Base-by-base conservation (phyloP, 2,113 vertebrate species). In the Campylomormyrus numenius region DNA sequence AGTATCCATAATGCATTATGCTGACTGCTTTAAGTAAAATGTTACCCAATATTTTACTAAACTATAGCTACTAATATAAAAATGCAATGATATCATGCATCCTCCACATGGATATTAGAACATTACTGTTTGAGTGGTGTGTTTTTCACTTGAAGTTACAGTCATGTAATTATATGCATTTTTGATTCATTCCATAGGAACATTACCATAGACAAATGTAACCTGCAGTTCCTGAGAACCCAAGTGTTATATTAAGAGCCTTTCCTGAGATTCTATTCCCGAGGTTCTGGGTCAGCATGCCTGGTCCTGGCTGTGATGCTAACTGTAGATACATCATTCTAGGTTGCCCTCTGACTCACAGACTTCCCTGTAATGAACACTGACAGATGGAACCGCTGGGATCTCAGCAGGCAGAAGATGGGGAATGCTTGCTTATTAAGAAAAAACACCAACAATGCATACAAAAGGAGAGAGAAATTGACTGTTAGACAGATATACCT, bases 381-480 rank as follows among this genome's bases (percentile, higher is more conserved):
- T 94, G 93, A 92, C 93, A 95, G 90, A 85, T 89, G 90, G 56
- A 89, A 87, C 80, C 89, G 70, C 89, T 15, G 86, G 91, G 91
- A 91, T 88, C 87, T 45, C 90, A 89, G 66, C 42, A 85, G 84
- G n/a, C 74, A 31, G 35, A 58, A 86, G 39, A 17, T 66, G 39
- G 80, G n/a, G 39, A 77, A 35, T 74, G 56, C 31, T 80, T 89
- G 58, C 62, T 70, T 88, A 88, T 45, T 83, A 35, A 27, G 58
- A 50, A 88, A 49, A 48, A 89, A 70, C 70, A 50, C 88, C 50
- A 48, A 8, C 39, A 35, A 90, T 80, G 85, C 88, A 83, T n/a
- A 49, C 70, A 45, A 7, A 77, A 53, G 83, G 53, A 70, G 46
- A 83, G 52, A 48, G 77, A 31, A 66, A 80, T 3, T 52, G 52